These are phyloP conservation scores for Hiodon alosoides DNA, from an alignment of 2,113 vertebrate species.

Conservation along the genomic window DNA sequence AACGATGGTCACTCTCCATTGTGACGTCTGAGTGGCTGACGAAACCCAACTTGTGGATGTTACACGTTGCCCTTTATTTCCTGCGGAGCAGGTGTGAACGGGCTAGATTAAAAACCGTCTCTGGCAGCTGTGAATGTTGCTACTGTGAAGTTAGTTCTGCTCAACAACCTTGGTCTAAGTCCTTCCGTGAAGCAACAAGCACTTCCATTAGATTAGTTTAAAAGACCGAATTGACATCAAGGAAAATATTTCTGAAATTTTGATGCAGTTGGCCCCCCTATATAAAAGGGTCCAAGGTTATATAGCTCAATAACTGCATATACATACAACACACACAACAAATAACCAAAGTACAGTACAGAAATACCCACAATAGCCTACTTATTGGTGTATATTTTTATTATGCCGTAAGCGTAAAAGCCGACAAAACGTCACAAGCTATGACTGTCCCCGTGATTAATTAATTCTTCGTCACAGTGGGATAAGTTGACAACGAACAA, in stretches of 20 bases:
- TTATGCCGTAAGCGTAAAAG: background rate
- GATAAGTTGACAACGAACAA: background rate
- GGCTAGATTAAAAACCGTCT: background rate
- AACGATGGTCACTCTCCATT: too few relatives aligned
- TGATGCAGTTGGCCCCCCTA: slow-evolving; percentile 20
- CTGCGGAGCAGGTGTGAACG: background rate
- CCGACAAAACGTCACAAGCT: background rate
- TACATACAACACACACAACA: background rate
- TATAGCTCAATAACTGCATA: background rate
- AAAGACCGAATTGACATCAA: background rate
- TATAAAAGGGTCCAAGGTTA: slow-evolving; percentile 28
- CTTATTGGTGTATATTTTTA: background rate
- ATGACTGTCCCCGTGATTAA: background rate
- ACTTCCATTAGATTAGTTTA: background rate
- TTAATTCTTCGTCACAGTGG: background rate
- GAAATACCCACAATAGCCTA: background rate
- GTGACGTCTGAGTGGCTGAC: too few relatives aligned
- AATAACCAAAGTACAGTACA: background rate
- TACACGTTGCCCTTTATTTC: slow-evolving; percentile 8
- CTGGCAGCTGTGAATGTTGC: background rate
- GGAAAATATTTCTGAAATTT: background rate
- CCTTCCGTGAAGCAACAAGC: background rate
- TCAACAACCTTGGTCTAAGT: background rate
- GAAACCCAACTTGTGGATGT: background rate
- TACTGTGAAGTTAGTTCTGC: background rate